Evolutionary conservation across 2,888 invertebrate genomes (phyloP), one percentile per base, ranked within the genome.

Genomic region (Polymixis flavicincta): DNA sequence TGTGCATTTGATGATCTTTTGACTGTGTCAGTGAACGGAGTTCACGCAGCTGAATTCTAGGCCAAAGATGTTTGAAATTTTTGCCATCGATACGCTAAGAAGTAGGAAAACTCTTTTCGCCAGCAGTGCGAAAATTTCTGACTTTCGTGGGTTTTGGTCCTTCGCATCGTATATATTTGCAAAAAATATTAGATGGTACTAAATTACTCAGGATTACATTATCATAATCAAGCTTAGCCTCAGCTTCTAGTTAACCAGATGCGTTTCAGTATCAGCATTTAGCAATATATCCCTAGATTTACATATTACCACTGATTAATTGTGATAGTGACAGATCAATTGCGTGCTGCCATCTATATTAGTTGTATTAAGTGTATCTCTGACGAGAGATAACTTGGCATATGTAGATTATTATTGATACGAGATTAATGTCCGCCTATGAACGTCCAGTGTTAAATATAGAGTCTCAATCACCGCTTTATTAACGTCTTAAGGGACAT

Each of bases 281-380:
- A 64, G 28, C 52, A 66, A 52, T 65, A 60, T 52, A 73, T 59
- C 37, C 22, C 60, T 65, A 60, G 60, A 61, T 74, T 52, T 63
- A 78, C 66, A 71, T 82, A 85, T 22, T 66, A 52, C 28, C 5
- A 45, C 74, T 83, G 83, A 87, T 85, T 86, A 83, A 87, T 83
- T 70, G 78, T 73, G 63, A 74, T 78, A 66, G 78, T 69, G 71
- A 75, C 69, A 72, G 71, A 86, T 82, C 76, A 76, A 78, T 77
- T 66, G 78, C 71, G 71, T 75, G 54, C 54, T 72, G 55, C 65
- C 52, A 72, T 64, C 74, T 68, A 71, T 70, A 83, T 66, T 66
- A 69, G 32, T 69, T 69, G 45, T 66, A 83, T 60, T 82, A 76
- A 57, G 52, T 78, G 66, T 59, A 55, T 72, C 63, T 63, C 32